A percentile compares a stretch with the other conserved stretches of the same genome.
Conservation (phyloP, 2,797 vertebrate species). For the Phrynocephalus vlangalii region DNA sequence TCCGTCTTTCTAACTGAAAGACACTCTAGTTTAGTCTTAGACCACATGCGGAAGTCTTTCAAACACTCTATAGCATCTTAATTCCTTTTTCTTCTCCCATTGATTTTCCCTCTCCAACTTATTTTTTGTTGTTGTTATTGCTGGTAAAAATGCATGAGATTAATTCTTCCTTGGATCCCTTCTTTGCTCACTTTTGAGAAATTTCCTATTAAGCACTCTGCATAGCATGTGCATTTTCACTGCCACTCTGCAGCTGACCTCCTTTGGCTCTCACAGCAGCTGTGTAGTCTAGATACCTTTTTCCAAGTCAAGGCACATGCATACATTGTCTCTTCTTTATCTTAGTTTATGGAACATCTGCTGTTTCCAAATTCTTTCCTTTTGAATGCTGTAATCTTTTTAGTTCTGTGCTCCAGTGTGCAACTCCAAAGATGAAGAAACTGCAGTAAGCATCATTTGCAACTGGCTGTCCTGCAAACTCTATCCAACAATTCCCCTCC, state of each 20-base stretch:
- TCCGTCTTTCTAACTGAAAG: not conserved
- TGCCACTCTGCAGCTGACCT: conserved; percentile 25
- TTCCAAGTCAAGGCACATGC: conserved; percentile 16
- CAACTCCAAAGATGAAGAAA: conserved; percentile 38
- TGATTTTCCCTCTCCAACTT: not conserved
- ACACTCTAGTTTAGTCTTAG: conserved; percentile 10
- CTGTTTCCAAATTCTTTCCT: conserved; percentile 67
- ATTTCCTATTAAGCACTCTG: conserved; percentile 33
- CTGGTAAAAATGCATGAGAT: conserved; percentile 23
- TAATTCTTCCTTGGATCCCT: conserved; percentile 33
- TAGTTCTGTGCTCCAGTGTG: conserved; percentile 38
- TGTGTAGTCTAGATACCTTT: conserved; percentile 44
- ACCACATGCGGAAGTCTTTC: not conserved
- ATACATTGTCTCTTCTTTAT: conserved; percentile 35
- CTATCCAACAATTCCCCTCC: not conserved
- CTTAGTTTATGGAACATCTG: conserved; percentile 65
- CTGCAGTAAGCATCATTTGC: not conserved
- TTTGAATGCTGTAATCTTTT: conserved; percentile 51
- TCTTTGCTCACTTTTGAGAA: not conserved
- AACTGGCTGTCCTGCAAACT: not conserved
- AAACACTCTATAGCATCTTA: not conserved
- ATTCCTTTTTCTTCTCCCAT: not conserved
- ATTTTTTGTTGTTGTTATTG: not conserved
- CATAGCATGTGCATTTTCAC: not conserved
- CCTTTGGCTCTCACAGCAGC: conserved; percentile 45